Conservation (phyloP, 2,888 invertebrate genomes). For the Sphinx pinastri region DNA sequence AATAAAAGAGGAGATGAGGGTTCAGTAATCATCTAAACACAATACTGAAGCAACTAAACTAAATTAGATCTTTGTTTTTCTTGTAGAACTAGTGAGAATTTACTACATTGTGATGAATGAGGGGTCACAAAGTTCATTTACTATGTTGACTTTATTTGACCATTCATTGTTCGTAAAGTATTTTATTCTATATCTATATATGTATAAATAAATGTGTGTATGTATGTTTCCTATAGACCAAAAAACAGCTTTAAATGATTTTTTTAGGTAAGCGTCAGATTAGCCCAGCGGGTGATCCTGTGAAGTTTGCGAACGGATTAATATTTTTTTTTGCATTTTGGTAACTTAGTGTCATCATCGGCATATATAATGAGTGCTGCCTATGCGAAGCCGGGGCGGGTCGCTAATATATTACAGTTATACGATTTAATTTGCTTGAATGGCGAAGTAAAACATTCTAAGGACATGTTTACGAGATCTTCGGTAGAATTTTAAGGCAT, state of each 20-base stretch:
- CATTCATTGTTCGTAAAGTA: background rate
- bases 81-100: slow-evolving; percentile 4
- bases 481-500: background rate
- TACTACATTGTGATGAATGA: slow-evolving; percentile 4
- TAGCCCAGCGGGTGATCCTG: no score
- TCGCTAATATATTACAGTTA: background rate
- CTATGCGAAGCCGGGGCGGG: no score
- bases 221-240: no score
- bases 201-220: background rate
- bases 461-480: background rate
- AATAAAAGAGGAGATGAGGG: slow-evolving; percentile 16
- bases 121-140: background rate
- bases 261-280: no score
- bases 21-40: slow-evolving; percentile 4
- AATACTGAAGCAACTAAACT: slow-evolving; percentile 11
- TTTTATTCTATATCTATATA: background rate
- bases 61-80: slow-evolving; percentile 17
- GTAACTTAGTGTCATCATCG: no score
- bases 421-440: background rate
- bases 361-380: no score
- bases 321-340: no score
- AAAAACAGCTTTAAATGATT: no score
- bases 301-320: no score
- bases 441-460: background rate
- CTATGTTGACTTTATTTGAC: background rate